phyloP scores from a whole-genome alignment of 2,113 vertebrate species.

The Dasyprocta punctata region DNA sequence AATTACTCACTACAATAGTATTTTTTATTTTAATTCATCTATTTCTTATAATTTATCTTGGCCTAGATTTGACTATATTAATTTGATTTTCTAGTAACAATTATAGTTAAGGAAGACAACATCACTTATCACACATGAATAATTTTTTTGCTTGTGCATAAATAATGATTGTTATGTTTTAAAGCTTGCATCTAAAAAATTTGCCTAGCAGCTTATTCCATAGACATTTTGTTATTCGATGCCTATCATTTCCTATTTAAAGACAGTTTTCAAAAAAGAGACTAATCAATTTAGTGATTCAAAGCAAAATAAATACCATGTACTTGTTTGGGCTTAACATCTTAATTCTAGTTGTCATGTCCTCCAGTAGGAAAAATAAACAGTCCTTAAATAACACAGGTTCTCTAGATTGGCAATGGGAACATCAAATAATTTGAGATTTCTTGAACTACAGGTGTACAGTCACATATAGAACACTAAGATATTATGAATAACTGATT shows the following conservation, averaged over 20 bases:
- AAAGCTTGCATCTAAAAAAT: background rate
- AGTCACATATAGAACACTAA: background rate
- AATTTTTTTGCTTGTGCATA: background rate
- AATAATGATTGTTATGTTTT: background rate
- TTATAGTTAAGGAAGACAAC: background rate
- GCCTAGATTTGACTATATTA: background rate
- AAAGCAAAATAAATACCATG: background rate
- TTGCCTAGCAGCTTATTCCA: background rate
- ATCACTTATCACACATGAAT: background rate
- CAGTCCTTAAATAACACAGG: background rate
- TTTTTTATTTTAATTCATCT: background rate
- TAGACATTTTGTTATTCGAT: background rate
- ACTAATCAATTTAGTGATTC: conserved; percentile 22
- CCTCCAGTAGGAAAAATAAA: background rate
- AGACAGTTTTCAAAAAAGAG: background rate
- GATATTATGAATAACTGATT: background rate
- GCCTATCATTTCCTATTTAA: background rate
- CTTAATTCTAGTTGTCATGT: background rate
- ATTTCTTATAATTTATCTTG: background rate
- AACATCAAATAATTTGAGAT: background rate
- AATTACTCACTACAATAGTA: background rate
- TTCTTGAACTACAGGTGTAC: background rate
- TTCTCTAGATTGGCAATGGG: background rate
- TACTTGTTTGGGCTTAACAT: background rate
- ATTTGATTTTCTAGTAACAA: background rate